Evolutionary conservation across 2,113 vertebrate species (phyloP).

Genomic region (Notechis scutatus): DNA sequence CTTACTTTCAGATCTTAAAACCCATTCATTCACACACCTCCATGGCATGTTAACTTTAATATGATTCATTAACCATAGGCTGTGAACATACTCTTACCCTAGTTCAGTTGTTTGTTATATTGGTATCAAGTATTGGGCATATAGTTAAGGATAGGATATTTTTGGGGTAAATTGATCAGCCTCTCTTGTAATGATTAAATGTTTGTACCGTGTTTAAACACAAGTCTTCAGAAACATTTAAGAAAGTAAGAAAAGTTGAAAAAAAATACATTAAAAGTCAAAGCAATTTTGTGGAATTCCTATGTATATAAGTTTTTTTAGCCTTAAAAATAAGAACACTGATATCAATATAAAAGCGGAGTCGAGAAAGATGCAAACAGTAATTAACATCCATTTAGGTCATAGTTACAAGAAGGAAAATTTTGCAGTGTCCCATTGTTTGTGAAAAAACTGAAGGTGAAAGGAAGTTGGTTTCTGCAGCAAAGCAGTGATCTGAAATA

Average conservation of each 20-base stretch:
- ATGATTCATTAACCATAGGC: not conserved
- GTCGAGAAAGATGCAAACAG: not conserved
- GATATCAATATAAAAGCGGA: not conserved
- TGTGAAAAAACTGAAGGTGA: not conserved
- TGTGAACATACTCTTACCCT: not conserved
- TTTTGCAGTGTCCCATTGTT: not conserved
- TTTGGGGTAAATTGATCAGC: not conserved
- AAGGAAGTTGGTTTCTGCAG: not conserved
- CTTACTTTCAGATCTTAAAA: not conserved
- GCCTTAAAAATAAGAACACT: not conserved
- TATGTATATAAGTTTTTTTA: not conserved
- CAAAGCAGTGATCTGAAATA: not conserved
- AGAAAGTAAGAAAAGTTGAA: not conserved
- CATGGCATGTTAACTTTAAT: not conserved
- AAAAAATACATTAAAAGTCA: not conserved
- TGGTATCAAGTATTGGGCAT: not conserved
- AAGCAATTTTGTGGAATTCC: not conserved
- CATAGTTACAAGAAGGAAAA: not conserved
- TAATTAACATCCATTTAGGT: not conserved
- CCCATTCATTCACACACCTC: not conserved
- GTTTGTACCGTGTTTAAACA: not conserved
- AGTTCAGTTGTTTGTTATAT: not conserved
- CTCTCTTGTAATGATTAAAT: not conserved
- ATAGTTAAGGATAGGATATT: not conserved
- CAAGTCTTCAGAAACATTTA: not conserved